Evolutionary conservation across 2,888 invertebrate genomes (phyloP), one percentile per base, ranked within the genome.

Genomic region (Cloeon dipterum): DNA sequence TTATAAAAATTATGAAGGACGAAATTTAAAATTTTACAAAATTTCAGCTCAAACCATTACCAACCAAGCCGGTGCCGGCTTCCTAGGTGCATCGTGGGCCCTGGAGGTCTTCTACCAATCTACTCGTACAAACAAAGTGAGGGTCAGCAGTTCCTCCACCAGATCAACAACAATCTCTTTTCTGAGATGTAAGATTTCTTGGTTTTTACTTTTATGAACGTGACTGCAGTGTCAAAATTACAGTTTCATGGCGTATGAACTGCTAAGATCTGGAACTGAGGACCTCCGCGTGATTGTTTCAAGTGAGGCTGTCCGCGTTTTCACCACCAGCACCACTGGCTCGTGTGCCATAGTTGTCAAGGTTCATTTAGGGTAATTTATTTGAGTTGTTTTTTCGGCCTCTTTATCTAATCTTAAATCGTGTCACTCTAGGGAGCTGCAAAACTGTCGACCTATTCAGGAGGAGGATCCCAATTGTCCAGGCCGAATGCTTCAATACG

Each of bases 251-350:
- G 81, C 81, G 5, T 79, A 79, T 56, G 85, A 88, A 52, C 66
- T 70, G 46, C 59, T 83, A 44, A 68, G 76, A 41, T 70, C 66
- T 49, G 70, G 74, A 41, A 65, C 74, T 36, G 81, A 79, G 55
- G 85, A 86, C 58, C 66, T 88, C 47, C 69, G 76, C 48, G 78
- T 78, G 45, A 66, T 86, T 44, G 72, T 85, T 33, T 78, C 82
- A 26, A 76, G 72, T 51, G 63, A 70, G 45, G 65, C 68, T 49
- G 68, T 85, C 39, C 66, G 79, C 44, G 74, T 81, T 47, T 66
- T 79, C 48, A 71, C 73, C 7, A 66, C 65, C 52, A 62, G 65
- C 14, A 18, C 16, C 33, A 32, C 39, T 25, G 38, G 14, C 23
- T 36, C 38, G 16, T 13, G 35, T 25, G 20, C 37, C 43, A 54